Percentiles rank a stretch among this genome's conserved stretches.
Conservation (phyloP, 1,140 invertebrate species). For the Oncopodura yosiiana region DNA sequence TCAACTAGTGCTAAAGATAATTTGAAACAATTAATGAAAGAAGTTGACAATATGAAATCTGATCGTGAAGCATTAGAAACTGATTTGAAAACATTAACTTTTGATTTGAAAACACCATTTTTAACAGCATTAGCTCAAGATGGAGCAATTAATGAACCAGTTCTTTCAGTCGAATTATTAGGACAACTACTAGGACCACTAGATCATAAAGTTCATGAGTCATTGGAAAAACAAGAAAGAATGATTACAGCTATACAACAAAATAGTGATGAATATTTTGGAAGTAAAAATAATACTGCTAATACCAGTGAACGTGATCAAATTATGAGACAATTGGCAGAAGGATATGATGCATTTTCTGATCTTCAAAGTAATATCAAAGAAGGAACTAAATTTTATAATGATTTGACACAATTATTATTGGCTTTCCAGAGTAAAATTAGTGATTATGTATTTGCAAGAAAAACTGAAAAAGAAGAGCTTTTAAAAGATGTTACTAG, state of each 20-base stretch:
- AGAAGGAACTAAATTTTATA: conserved; percentile 97
- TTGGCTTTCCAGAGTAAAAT: conserved; percentile 96
- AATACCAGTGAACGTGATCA: conserved; percentile 33
- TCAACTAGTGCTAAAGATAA: conserved; percentile 53
- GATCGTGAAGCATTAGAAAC: conserved; percentile 80
- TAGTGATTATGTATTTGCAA: conserved; percentile 94
- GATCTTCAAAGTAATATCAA: conserved; percentile 81
- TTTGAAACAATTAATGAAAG: conserved; percentile 70
- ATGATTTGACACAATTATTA: conserved; percentile 86
- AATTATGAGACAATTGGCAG: conserved; percentile 47
- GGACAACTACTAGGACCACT: conserved; percentile 69
- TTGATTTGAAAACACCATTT: conserved; percentile 79
- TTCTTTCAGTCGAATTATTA: conserved; percentile 63
- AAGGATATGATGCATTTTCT: conserved; percentile 83
- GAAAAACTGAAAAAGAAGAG: conserved; percentile 98
- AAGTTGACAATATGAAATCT: conserved; percentile 76
- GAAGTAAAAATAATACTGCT: conserved; percentile 50
- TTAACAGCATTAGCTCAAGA: conserved; percentile 67
- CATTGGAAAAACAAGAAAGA: conserved; percentile 63
- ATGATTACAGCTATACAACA: conserved; percentile 69
- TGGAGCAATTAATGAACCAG: conserved; percentile 77
- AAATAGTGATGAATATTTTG: conserved; percentile 33
- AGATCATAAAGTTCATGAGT: conserved; percentile 68
- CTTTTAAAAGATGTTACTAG: conserved; percentile 74
- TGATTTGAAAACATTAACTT: conserved; percentile 69